A percentile compares a stretch with the other conserved stretches of the same genome.
phyloP scores from a whole-genome alignment of 2,888 invertebrate species.

The Trachelus tabidus region DNA sequence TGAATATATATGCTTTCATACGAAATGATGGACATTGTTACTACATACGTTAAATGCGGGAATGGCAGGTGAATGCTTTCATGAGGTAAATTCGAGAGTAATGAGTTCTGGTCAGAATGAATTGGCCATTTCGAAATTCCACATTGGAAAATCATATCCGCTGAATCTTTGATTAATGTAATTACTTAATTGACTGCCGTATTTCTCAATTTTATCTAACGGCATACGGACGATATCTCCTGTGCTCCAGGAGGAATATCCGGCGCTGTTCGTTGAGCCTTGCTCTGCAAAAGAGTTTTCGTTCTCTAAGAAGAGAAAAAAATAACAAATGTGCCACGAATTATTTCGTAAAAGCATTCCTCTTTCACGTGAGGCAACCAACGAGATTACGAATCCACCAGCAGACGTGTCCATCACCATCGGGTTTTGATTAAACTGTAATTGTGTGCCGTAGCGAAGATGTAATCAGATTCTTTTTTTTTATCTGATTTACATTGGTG shows the following conservation, averaged over 20 bases:
- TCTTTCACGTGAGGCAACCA: background rate
- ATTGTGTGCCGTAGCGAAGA: background rate
- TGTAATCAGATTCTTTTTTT: background rate
- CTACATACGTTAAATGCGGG: background rate
- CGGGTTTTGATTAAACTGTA: background rate
- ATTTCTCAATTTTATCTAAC: conserved; percentile 31
- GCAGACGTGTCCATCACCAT: background rate
- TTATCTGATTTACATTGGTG: background rate
- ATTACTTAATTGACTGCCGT: conserved; percentile 40
- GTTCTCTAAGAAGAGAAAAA: background rate
- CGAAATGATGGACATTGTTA: no score
- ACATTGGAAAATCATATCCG: conserved; percentile 32
- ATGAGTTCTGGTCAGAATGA: background rate
- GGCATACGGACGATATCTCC: conserved; percentile 18
- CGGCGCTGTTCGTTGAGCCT: conserved; percentile 28
- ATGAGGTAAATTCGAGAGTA: background rate
- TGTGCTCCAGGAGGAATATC: conserved; percentile 29
- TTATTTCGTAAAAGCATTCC: background rate
- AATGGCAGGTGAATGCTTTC: background rate
- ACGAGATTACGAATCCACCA: background rate
- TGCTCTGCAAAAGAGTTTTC: conserved; percentile 31
- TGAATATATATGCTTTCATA: background rate
- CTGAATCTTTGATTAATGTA: conserved; percentile 41
- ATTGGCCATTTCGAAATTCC: conserved; percentile 28
- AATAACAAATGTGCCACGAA: background rate